phyloP scores from a whole-genome alignment of 92 coral and sea anemone genomes.

The Zoanthus sociatus region DNA sequence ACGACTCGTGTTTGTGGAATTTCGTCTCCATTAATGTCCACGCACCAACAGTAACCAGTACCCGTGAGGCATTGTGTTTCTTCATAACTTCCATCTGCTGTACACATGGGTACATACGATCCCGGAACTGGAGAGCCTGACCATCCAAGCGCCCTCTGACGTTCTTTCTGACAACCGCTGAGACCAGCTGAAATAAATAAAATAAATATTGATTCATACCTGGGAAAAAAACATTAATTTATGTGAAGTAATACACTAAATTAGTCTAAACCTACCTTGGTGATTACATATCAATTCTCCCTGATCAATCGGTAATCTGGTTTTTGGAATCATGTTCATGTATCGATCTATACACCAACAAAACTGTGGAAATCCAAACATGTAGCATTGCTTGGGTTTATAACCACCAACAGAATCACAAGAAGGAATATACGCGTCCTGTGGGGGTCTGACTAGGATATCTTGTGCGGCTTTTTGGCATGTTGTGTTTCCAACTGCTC shows the following conservation, averaged over 20 bases:
- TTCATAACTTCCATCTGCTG: slow-evolving; percentile 79
- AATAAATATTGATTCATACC: not conserved
- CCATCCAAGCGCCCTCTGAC: slow-evolving; percentile 78
- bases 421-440: not conserved
- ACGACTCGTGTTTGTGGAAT: slow-evolving; percentile 72
- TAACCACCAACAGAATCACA: slow-evolving; percentile 81
- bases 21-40: slow-evolving; percentile 80
- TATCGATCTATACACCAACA: slow-evolving; percentile 95
- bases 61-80: slow-evolving; percentile 81
- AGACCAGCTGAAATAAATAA: slow-evolving; percentile 69
- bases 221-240: no score
- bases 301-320: slow-evolving; percentile 45
- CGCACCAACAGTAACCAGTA: slow-evolving; percentile 95
- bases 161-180: slow-evolving; percentile 77
- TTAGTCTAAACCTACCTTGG: slow-evolving; percentile 17
- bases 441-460: slow-evolving; percentile 19
- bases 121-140: slow-evolving; percentile 76
- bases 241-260: no score
- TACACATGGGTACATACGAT: slow-evolving; percentile 81
- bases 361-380: slow-evolving; percentile 45
- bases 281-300: slow-evolving; percentile 60
- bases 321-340: slow-evolving; percentile 76
- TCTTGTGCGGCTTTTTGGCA: slow-evolving; percentile 65
- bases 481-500: slow-evolving; percentile 73
- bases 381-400: slow-evolving; percentile 75